Evolutionary conservation across 2,797 vertebrate genomes (phyloP), one percentile per base, ranked within the genome.

Genomic region (Melanotaenia pygmaea): DNA sequence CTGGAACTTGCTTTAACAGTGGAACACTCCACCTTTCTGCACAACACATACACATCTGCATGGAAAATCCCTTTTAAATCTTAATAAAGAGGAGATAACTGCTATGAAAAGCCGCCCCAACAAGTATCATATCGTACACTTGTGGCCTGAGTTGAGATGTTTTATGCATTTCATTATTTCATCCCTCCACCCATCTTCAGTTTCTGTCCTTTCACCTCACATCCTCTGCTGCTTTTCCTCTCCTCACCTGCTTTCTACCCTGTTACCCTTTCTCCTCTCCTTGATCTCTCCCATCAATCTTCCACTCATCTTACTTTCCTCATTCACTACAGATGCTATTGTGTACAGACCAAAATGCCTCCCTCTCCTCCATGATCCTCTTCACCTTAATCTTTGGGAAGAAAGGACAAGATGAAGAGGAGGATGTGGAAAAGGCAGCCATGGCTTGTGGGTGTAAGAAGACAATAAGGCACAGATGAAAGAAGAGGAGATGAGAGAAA

Each of bases 311-410:
- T 51, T 20, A 2, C 37, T 54, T n/a, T 65, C 56, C 51, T 74
- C 63, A 47, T n/a, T 32, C 1, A 16, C 1, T 67, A 45, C 47
- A 61, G 57, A 67, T 0, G 10, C 71, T 54, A 80, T 76, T 86
- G 79, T 86, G 73, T 71, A 67, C 70, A 18, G 72, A 79, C 37
- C 26, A 40, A 74, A 85, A 62, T 47, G 3, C 65, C 38, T 59
- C 58, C 64, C 34, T 51, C 59, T 56, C 8, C 61, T 59, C 72
- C 14, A 0, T 63, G 64, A 80, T 87, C 79, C 32, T 13, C 76
- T 76, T 80, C 85, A 78, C 80, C 86, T 85, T 85, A 81, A 89
- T 88, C 85, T 76, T 71, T 34, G 57, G 43, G 73, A 86, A 82
- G 81, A 90, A 84, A 84, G 59, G 58, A 74, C 26, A 32, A 68